phyloP scores from a whole-genome alignment of 2,888 invertebrate species.

The Lissonota sp. region DNA sequence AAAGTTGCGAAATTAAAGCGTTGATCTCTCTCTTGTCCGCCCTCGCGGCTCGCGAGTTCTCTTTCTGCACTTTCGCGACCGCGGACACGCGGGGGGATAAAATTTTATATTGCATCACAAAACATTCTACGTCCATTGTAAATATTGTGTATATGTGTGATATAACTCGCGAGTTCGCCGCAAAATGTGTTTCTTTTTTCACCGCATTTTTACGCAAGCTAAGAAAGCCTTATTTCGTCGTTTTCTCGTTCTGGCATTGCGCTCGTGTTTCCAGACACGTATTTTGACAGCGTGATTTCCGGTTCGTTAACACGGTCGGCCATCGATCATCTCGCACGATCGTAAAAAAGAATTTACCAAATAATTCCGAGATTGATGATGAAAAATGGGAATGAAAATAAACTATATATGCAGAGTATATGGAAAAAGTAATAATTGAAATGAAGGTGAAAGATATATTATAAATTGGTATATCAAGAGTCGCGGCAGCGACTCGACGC shows the following conservation, averaged over 20 bases:
- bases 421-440: neutral
- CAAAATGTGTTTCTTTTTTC: conserved; percentile 49
- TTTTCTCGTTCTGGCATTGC: neutral
- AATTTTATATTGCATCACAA: conserved; percentile 64
- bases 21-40: conserved; percentile 61
- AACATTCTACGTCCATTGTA: conserved; percentile 61
- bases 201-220: conserved; percentile 57
- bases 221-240: conserved; percentile 10
- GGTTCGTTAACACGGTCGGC: neutral
- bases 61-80: conserved; percentile 47
- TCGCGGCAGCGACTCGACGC: no score
- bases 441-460: no score
- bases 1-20: conserved; percentile 54
- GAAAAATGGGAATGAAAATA: no score
- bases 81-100: conserved; percentile 53
- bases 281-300: conserved; percentile 36
- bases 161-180: conserved; percentile 52
- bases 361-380: neutral
- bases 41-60: neutral
- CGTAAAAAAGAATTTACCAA: neutral
- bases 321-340: neutral
- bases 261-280: conserved; percentile 12
- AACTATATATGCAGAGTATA: no score
- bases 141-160: conserved; percentile 28
- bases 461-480: no score